phyloP scores from a whole-genome alignment of 2,888 invertebrate genomes.

The Hydrotaea cyrtoneurina region DNA sequence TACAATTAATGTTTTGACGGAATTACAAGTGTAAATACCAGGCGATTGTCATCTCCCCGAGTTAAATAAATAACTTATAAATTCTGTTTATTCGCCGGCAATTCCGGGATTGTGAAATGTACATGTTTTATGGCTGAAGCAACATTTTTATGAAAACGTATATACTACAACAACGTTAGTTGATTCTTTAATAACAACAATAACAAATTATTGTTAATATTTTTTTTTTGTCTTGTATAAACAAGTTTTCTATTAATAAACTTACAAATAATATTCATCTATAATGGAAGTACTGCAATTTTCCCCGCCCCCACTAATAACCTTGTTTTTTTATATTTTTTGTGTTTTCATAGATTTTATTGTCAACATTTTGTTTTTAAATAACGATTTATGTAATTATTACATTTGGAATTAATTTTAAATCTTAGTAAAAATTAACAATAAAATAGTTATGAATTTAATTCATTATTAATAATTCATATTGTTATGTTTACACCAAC shows the following conservation, averaged over 20 bases:
- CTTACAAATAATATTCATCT: not conserved
- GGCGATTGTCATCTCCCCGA: no score
- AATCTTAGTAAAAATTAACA: conserved; percentile 11
- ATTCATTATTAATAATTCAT: conserved; percentile 46
- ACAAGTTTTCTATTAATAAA: not conserved
- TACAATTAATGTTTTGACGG: no score
- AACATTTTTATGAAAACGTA: no score
- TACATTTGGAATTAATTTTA: not conserved
- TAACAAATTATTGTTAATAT: no score
- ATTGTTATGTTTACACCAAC: no score
- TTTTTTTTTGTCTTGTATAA: not conserved
- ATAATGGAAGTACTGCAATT: conserved; percentile 9
- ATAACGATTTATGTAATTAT: conserved; percentile 2
- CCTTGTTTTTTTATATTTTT: not conserved
- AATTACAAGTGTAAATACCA: no score
- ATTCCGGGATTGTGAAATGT: no score
- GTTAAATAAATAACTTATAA: no score
- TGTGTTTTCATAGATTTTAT: conserved; percentile 29
- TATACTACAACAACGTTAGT: no score
- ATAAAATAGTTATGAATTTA: conserved; percentile 55
- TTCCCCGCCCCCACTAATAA: not conserved
- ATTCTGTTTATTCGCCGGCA: no score
- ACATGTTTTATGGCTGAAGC: no score
- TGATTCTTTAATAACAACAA: no score
- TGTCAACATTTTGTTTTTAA: conserved; percentile 22